Base-by-base conservation (phyloP, 1,140 invertebrate species). In the Hyposmocoma kahamanoa region DNA sequence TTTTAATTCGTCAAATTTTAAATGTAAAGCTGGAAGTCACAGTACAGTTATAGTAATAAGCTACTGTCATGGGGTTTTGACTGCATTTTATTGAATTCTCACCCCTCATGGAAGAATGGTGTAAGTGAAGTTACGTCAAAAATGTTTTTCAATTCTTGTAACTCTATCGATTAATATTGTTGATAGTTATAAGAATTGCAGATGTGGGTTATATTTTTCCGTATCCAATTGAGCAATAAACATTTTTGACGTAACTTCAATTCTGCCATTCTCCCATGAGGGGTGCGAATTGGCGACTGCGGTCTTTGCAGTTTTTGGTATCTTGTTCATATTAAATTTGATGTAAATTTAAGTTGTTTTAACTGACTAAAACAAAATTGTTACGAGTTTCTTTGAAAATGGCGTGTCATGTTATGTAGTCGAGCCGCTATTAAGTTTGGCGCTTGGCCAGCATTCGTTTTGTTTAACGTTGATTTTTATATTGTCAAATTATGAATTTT, bases 371-470 rank as follows among this genome's bases (percentile, higher is more conserved):
- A n/a, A 6, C 6, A n/a, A 30, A 3, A 10, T 30, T 13, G 2
- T 10, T 6, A 30, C 13, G 6, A 30, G 13, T 2, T 3, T 3
- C 28, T n/a, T 30, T 30, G 28, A 30, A 10, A 10, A 30, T 13
- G 10, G 24, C 17, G 34, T 22, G 20, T 24, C 28, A 24, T 36
- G 10, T 18, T 15, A n/a, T 49, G 59, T 64, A 64, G 64, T 68
- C 59, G 67, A 72, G 59, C 58, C 70, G 72, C 72, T 78, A 78
- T 79, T 79, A 71, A 74, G 72, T 79, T 76, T 57, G 75, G 71
- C 75, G 72, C 65, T 69, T 68, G 63, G 67, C 66, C 71, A 73
- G 56, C 62, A 59, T 62, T 32, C 24, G 34, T 47, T 62, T 60
- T 39, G 17, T 19, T 17, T 11, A 21, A 32, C 13, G 10, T 34